Base-by-base conservation (phyloP, 1,140 invertebrate genomes). In the Papilio helenus region DNA sequence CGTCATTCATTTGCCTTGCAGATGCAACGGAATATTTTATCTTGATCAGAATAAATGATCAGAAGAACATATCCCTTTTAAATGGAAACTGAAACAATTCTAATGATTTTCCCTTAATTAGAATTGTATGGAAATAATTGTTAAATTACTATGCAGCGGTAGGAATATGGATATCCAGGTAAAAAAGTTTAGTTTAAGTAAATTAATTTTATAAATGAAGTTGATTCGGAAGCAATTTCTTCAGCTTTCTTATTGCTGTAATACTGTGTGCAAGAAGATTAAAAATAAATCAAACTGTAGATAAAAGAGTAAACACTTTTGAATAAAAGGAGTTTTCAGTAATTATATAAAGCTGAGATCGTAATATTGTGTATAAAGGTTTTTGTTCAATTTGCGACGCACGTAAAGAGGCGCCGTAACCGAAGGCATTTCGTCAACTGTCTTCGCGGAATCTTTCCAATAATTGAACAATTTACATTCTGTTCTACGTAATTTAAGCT, bases 21-120 rank as follows among this genome's bases (percentile, higher is more conserved):
- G 71, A 72, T 72, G 71, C 71, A 72, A 39, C 71, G 71, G 71
- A 72, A 72, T 72, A 72, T 72, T 72, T 72, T 72, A 72, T 72
- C 71, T 72, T 72, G 71, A 72, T 72, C 71, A 26, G 71, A 72
- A 72, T 72, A 72, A 72, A 72, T 72, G 42, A 72, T 72, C 71
- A 44, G 71, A 39, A 72, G 18, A 42, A 72, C 68, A 72, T 72
- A 23, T 44, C 71, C 34, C n/a, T 72, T 72, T 44, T 23, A 44
- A 72, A 72, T 44, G 34, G 5, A 20, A 44, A 20, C 18, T 72
- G 71, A 72, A 68, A 68, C 61, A 68, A 68, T 68, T 68, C 23
- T 61, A 61, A 68, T 68, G 3, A 68, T 16, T 5, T 61, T 1
- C 3, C 26, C 12, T 65, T 14, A 65, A 65, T 29, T 65, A 58